phyloP scores from a whole-genome alignment of 2,888 invertebrate genomes.

The Synergus gifuensis region DNA sequence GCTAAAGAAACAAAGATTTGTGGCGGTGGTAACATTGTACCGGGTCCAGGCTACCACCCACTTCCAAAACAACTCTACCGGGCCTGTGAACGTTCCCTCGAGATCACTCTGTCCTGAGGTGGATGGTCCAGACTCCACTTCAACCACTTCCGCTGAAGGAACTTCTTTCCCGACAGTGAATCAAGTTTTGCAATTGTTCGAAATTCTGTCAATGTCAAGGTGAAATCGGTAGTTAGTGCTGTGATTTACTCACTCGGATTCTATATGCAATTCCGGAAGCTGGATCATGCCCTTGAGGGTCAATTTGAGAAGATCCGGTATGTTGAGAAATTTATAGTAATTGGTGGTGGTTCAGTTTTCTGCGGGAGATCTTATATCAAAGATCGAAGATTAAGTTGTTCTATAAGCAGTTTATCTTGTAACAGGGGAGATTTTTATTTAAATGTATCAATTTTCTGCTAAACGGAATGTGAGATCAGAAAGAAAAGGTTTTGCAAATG shows the following conservation, averaged over 20 bases:
- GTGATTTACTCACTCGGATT: not conserved
- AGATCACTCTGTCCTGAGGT: constrained; percentile 23
- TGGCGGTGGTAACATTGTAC: constrained; percentile 3
- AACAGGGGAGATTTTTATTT: not conserved
- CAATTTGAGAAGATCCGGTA: constrained; percentile 7
- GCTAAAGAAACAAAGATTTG: not conserved
- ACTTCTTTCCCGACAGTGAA: constrained; percentile 6
- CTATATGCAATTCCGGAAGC: not conserved
- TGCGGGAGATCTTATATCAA: not conserved
- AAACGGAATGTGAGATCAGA: not conserved
- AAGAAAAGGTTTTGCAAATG: not conserved
- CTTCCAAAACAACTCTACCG: constrained; percentile 1
- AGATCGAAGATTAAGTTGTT: not conserved
- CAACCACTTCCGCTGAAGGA: constrained; percentile 24
- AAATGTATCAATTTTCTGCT: not conserved
- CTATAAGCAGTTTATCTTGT: too few species aligned
- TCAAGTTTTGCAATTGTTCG: not conserved
- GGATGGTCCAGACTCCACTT: constrained; percentile 27
- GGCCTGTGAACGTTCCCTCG: not conserved
- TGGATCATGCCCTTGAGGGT: constrained; percentile 4
- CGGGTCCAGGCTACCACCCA: constrained; percentile 1
- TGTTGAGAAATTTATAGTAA: not conserved
- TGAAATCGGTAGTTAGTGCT: constrained; percentile 20
- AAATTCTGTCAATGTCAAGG: constrained; percentile 16
- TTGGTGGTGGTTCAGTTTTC: not conserved